phyloP scores from a whole-genome alignment of 2,888 invertebrate species.

The Chromoteleia sp. region DNA sequence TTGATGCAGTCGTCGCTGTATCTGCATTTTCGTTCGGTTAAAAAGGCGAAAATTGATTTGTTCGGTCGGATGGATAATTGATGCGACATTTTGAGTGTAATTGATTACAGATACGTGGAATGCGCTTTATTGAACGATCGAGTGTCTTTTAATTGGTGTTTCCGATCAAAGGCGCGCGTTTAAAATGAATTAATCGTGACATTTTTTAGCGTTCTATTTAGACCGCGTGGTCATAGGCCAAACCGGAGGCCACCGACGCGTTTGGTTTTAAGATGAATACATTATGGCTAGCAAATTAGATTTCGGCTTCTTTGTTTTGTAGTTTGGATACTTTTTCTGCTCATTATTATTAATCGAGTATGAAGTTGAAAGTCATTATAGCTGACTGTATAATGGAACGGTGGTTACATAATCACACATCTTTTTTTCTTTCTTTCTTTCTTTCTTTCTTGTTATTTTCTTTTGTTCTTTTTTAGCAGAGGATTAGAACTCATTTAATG shows the following conservation, averaged over 20 bases:
- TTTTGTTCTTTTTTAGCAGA: background rate
- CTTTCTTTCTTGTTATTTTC: background rate
- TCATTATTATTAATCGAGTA: conserved; percentile 39
- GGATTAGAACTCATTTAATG: background rate
- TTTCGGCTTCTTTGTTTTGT: conserved; percentile 24
- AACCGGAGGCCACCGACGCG: conserved; percentile 31
- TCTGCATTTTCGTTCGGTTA: conserved; percentile 25
- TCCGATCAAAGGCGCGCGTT: background rate
- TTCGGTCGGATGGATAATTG: conserved; percentile 20
- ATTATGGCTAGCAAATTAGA: conserved; percentile 33
- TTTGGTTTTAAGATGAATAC: conserved; percentile 24
- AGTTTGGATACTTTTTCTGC: conserved; percentile 22
- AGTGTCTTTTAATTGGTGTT: conserved; percentile 38
- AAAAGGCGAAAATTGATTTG: conserved; percentile 47
- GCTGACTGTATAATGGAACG: conserved; percentile 10
- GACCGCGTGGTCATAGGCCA: background rate
- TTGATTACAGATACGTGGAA: conserved; percentile 29
- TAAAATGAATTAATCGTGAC: conserved; percentile 9
- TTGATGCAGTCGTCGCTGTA: conserved; percentile 6
- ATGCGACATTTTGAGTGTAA: conserved; percentile 28
- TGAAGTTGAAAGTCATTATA: conserved; percentile 32
- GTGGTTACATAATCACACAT: conserved; percentile 5
- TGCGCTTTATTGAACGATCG: conserved; percentile 15
- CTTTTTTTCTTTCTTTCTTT: background rate
- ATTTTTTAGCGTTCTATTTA: conserved; percentile 1